Percentiles rank a stretch among this genome's conserved stretches.
phyloP scores from a whole-genome alignment of 1,140 invertebrate species.

The Lepidurus arcticus region DNA sequence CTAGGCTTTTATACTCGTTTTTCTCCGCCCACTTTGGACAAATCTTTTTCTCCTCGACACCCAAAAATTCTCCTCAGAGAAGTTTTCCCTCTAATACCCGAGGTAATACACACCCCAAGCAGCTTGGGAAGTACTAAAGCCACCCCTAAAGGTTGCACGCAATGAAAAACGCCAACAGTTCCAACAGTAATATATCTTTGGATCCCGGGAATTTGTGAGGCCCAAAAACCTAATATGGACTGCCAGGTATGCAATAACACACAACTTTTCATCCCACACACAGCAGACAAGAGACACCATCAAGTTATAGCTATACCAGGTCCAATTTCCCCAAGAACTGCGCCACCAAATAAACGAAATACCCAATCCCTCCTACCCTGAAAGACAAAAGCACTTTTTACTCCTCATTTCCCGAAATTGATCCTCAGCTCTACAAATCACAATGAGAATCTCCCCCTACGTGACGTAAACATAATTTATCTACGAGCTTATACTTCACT shows the following conservation, averaged over 20 bases:
- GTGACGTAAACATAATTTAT: constrained; percentile 20
- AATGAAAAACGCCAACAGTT: background rate
- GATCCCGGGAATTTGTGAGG: background rate
- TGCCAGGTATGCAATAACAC: constrained; percentile 1
- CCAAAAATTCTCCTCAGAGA: background rate
- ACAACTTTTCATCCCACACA: constrained; percentile 1
- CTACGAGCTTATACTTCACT: too few relatives aligned
- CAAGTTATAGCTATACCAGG: background rate
- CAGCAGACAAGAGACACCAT: background rate
- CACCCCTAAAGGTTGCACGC: background rate
- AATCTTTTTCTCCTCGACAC: background rate
- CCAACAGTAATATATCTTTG: constrained; percentile 4
- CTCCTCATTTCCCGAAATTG: too few relatives aligned
- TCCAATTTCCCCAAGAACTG: background rate
- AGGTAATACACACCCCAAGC: background rate
- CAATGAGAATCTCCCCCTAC: background rate
- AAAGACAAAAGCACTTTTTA: background rate
- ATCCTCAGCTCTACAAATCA: too few relatives aligned
- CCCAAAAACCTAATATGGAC: background rate
- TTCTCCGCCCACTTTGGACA: background rate
- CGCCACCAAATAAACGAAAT: background rate
- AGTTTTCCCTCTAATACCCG: background rate
- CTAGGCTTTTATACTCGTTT: background rate
- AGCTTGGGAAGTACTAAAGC: background rate
- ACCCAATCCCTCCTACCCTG: background rate